Evolutionary conservation across 1,140 invertebrate species (phyloP), one percentile per base, ranked within the genome.

Genomic region (Catajapyx aquilonaris): DNA sequence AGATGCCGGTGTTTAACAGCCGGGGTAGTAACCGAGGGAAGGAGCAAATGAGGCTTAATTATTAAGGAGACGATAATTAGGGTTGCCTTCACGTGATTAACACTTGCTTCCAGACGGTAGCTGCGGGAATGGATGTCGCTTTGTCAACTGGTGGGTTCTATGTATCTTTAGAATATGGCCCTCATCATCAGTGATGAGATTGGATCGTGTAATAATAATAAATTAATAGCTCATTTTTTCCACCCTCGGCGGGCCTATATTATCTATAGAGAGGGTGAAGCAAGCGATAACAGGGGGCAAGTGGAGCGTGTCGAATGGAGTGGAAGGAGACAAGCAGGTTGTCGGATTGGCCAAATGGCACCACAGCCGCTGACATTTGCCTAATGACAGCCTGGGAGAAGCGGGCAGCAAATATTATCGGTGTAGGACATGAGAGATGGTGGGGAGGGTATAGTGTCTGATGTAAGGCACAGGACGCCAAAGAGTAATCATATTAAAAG

Each of bases 401-500:
- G n/a, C n/a, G n/a, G 16, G 11, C 28, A 5, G n/a, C 28, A 18
- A 11, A n/a, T n/a, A 13, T 5, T 38, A 4, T 33, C 18, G 5
- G n/a, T 5, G 9, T 13, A 19, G 31, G 31, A 19, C 13, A 5
- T n/a, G 7, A 16, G 17, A 30, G 4, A 16, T 4, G 31, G 5
- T 9, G 23, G 17, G 37, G 4, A 16, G 9, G 31, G 5, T 31
- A 40, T 40, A n/a, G 21, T 31, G 21, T 20, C 23, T 35, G 19
- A 20, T 23, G 20, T 3, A n/a, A n/a, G n/a, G n/a, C 34, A 35
- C 30, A 18, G 25, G 31, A 25, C 31, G 39, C 40, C 38, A 32
- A 41, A 38, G 40, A 41, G 44, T 46, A 49, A 49, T 49, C 46
- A 49, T 49, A 46, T 47, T 49, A 49, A 49, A 49, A 49, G 48